Conservation (phyloP, 2,888 invertebrate species). For the Rhamnusium bicolor region DNA sequence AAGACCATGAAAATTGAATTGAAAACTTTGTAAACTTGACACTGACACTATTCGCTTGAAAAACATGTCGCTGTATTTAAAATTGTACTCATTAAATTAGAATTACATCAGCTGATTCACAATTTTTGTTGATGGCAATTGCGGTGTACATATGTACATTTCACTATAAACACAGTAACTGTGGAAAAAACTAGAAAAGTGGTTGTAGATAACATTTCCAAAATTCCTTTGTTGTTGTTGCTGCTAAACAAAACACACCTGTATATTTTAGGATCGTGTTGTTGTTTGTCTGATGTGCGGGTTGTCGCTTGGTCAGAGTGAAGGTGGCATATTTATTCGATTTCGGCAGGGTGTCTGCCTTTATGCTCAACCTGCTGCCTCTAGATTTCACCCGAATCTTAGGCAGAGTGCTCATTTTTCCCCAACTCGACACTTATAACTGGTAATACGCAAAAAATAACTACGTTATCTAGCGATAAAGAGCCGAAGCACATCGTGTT, state of each 20-base stretch:
- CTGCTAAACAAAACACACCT: slow-evolving; percentile 41
- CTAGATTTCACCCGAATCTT: slow-evolving; percentile 67
- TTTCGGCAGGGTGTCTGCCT: slow-evolving; percentile 58
- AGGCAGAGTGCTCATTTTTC: slow-evolving; percentile 65
- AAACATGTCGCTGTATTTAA: neutral
- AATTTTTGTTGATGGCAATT: neutral
- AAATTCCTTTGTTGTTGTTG: neutral
- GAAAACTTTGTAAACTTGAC: neutral
- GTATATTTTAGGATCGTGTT: slow-evolving; percentile 56
- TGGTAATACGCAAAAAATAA: slow-evolving; percentile 3
- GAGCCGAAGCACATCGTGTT: slow-evolving; percentile 38
- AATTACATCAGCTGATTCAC: neutral
- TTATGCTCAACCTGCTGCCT: slow-evolving; percentile 62
- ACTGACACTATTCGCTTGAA: neutral
- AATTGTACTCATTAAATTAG: neutral
- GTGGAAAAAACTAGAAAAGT: slow-evolving; percentile 8
- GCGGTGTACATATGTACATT: neutral
- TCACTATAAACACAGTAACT: slow-evolving; percentile 10
- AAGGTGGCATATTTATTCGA: slow-evolving; percentile 56
- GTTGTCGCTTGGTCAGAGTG: slow-evolving; percentile 45
- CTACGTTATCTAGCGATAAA: slow-evolving; percentile 40
- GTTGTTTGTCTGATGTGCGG: slow-evolving; percentile 32
- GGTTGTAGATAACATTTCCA: neutral
- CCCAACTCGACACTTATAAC: neutral
- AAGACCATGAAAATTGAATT: neutral